Evolutionary conservation across 2,797 vertebrate genomes (phyloP), one percentile per base, ranked within the genome.

Genomic region (Lepus oiostolus): DNA sequence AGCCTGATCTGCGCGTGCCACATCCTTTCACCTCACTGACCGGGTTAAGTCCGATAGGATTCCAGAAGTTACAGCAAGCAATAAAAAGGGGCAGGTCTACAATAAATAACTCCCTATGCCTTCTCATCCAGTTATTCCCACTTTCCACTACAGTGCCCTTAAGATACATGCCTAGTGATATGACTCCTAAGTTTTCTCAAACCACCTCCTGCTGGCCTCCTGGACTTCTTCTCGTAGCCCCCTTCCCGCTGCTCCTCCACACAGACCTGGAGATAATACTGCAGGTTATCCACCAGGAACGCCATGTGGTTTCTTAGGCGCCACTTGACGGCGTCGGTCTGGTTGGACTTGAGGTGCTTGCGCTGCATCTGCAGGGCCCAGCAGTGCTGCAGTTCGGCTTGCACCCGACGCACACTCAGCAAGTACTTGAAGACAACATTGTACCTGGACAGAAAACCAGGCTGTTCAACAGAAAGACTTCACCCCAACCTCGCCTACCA

Each of bases 361-460:
- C 99, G 99, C 96, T 99, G 99, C 99, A 99, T 99, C 97, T 99
- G 99, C 5, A 99, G 98, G 50, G 99, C 99, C 99, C 99, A 99
- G 98, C 99, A 99, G 98, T 99, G 99, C 98, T 99, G 99, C 83
- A 99, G 98, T 97, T 99, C 99, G 0, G 99, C 99, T 98, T 99
- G 99, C 19, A 99, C 99, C 7, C 99, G 98, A 32, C 99, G 99
- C 75, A 99, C 99, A 0, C 99, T 99, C 96, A 99, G 98, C 93
- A 99, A 98, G 98, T 99, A 99, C 97, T 99, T 99, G 98, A 99
- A 99, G 95, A 99, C 99, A 2, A 99, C 99, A 0, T 99, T 99
- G 98, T 99, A 99, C 98, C 99, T 99, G 97, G 24, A 89, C 67
- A 90, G 96, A 96, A 93, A 68, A 94, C 50, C 68, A 14, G 75